Percentiles rank a stretch among this genome's conserved stretches.
Conservation (phyloP, 1,140 invertebrate species). For the Drosophila erecta region DNA sequence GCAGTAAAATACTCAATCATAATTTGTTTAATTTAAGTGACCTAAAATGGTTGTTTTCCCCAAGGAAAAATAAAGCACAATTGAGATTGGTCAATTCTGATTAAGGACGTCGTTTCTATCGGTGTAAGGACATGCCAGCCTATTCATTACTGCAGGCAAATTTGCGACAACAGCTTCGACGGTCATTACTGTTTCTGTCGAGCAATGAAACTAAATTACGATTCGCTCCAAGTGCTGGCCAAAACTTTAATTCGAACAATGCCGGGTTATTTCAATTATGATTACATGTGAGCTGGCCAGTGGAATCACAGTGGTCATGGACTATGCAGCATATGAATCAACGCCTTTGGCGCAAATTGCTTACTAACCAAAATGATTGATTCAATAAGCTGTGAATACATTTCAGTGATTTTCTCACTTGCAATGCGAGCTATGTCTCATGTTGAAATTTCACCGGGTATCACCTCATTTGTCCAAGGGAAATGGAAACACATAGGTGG, state of each 20-base stretch:
- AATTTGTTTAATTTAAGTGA: neutral
- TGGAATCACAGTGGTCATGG: conserved; percentile 18
- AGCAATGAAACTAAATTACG: conserved; percentile 40
- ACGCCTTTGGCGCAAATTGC: conserved; percentile 50
- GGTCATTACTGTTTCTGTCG: conserved; percentile 37
- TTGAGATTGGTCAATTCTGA: neutral
- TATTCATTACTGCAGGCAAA: conserved; percentile 13
- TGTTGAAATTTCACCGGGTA: conserved; percentile 7
- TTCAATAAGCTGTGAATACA: conserved; percentile 41
- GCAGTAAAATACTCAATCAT: too few relatives aligned
- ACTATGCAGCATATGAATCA: conserved; percentile 24
- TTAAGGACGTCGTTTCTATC: neutral
- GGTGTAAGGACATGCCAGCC: conserved; percentile 8
- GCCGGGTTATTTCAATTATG: conserved; percentile 58
- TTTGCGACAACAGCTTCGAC: conserved; percentile 11
- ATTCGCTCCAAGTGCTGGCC: conserved; percentile 19
- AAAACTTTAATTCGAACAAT: conserved; percentile 53
- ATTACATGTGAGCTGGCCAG: conserved; percentile 4
- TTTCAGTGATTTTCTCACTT: conserved; percentile 37
- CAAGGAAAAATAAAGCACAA: neutral
- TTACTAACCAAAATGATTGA: conserved; percentile 57
- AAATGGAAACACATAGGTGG: neutral
- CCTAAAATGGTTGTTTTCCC: neutral
- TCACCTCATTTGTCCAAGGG: conserved; percentile 13
- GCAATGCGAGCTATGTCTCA: conserved; percentile 33